Evolutionary conservation across 2,797 vertebrate species (phyloP).

Genomic region (Siniperca undulata): DNA sequence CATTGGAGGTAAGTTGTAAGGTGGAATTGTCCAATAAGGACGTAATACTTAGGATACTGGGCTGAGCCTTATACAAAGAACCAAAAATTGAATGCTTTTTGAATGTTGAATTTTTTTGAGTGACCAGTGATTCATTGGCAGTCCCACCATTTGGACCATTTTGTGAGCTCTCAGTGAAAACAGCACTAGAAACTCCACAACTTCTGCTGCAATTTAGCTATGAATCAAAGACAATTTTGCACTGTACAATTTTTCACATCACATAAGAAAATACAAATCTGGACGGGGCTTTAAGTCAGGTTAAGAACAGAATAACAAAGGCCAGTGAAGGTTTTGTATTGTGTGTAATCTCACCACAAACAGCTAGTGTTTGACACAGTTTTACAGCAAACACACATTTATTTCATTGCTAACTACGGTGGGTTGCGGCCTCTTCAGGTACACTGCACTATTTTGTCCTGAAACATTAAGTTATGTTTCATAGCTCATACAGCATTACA

Average conservation of each 20-base stretch:
- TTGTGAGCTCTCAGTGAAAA: not conserved
- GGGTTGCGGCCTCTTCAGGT: constrained; percentile 44
- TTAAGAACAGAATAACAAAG: constrained; percentile 26
- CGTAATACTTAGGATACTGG: not conserved
- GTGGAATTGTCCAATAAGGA: not conserved
- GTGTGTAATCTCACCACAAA: not conserved
- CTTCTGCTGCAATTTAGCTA: too few species aligned
- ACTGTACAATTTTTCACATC: not conserved
- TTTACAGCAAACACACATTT: constrained; percentile 22
- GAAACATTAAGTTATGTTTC: constrained; percentile 75
- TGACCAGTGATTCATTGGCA: not conserved
- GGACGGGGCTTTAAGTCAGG: not conserved
- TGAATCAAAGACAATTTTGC: not conserved
- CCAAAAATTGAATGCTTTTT: not conserved
- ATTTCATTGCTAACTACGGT: constrained; percentile 11
- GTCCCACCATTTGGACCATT: not conserved
- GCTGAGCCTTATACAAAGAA: not conserved
- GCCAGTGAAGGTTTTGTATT: constrained; percentile 21
- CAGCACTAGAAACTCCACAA: too few species aligned
- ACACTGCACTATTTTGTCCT: constrained; percentile 49
- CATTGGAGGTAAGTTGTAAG: not conserved
- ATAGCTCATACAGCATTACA: constrained; percentile 72
- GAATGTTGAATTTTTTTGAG: not conserved
- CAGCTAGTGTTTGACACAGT: not conserved
- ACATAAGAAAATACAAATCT: constrained; percentile 14